Evolutionary conservation across 1,140 invertebrate species (phyloP), one percentile per base, ranked within the genome.

Genomic region (Papilio polyxenes): DNA sequence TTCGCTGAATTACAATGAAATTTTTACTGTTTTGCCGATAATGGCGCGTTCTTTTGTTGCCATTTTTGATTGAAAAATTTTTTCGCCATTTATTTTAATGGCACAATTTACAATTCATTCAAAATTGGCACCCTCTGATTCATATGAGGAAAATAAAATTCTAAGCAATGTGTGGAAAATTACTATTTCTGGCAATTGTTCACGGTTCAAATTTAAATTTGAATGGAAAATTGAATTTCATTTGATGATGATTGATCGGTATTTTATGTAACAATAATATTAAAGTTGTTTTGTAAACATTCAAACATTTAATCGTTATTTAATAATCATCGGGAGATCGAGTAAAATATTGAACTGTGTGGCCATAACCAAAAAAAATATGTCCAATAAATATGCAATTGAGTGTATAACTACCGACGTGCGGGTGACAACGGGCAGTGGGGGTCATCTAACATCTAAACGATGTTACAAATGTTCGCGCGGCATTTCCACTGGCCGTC

Each of bases 1-100:
- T n/a, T 82, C 74, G 62, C 81, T 51, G 75, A 82, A 81, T 80
- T 83, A 83, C 82, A 85, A 85, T 85, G 82, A 82, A 83, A 85
- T 82, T 83, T 85, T 81, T 83, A 81, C 81, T 81, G 82, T 83
- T 62, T 17, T 53, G 77, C 23, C n/a, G 80, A 76, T 77, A 31
- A 77, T 77, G 5, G 75, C 23, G 17, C 40, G 80, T 74, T 79
- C 20, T 40, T 44, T 65, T 83, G 65, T 81, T 83, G 83, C 74
- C 75, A n/a, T 69, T 53, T 77, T 56, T 49, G 48, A 51, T 77
- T 31, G 48, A 77, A 31, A 31, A 84, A 81, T 74, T 83, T 80
- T 81, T 82, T 76, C 65, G 31, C 65, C 65, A 37, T 11, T 72
- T 72, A 37, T 72, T 72, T 72, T 40, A n/a, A n/a, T n/a, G n/a